Conservation (phyloP, 2,113 vertebrate genomes). For the Brachyhypopomus occidentalis region DNA sequence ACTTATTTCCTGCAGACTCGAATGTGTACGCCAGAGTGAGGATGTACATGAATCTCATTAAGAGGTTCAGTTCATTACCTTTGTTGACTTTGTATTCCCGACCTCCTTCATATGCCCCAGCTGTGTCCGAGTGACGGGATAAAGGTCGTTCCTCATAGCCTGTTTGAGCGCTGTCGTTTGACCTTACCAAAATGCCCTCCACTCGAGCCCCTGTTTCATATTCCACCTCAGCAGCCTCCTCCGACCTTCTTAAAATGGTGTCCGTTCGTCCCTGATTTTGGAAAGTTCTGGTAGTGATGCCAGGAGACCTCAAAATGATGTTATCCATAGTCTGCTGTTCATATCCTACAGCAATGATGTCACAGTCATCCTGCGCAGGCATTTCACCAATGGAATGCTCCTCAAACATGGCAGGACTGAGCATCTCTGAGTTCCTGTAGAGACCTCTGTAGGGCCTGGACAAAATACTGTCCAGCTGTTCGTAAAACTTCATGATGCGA, state of each 20-base stretch:
- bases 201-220: constrained; percentile 20
- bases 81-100: constrained; percentile 26
- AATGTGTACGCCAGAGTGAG: not conserved
- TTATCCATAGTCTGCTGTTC: constrained; percentile 37
- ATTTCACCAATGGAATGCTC: constrained; percentile 44
- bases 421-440: constrained; percentile 40
- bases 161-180: constrained; percentile 14
- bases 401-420: constrained; percentile 34
- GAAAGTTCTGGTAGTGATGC: not conserved
- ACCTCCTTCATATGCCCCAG: constrained; percentile 14
- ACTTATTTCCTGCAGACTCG: not conserved
- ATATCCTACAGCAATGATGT: constrained; percentile 26
- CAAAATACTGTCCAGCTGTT: constrained; percentile 84
- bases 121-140: constrained; percentile 21
- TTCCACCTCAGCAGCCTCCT: constrained; percentile 10
- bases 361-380: constrained; percentile 21
- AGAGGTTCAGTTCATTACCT: constrained; percentile 1
- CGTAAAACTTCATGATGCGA: constrained; percentile 84
- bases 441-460: constrained; percentile 57
- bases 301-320: constrained; percentile 33
- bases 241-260: constrained; percentile 12
- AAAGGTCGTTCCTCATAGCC: constrained; percentile 34
- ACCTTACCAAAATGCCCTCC: constrained; percentile 1
- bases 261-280: constrained; percentile 28
- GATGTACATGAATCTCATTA: no score